Conservation (phyloP, 2,797 vertebrate genomes). For the Falco columbarius region DNA sequence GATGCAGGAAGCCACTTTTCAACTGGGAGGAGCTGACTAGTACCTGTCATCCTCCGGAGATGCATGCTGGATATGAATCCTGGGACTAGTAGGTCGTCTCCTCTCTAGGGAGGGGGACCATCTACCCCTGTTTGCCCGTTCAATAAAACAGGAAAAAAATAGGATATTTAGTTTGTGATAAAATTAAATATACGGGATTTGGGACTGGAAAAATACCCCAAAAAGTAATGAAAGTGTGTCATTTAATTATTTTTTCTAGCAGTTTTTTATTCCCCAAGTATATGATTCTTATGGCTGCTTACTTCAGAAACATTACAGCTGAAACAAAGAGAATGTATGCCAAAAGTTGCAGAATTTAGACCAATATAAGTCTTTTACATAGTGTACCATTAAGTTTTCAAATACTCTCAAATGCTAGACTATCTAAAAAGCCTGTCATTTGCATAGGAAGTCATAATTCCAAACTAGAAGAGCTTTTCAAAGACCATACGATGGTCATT, state of each 20-base stretch:
- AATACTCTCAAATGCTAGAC: not conserved
- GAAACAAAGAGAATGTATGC: not conserved
- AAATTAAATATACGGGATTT: conserved; percentile 64
- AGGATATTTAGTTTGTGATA: conserved; percentile 77
- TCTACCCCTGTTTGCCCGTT: conserved; percentile 83
- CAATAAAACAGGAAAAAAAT: conserved; percentile 83
- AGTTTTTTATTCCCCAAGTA: not conserved
- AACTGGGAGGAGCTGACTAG: conserved; percentile 77
- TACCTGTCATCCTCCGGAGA: conserved; percentile 99
- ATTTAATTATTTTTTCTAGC: not conserved
- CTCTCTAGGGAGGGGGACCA: conserved; percentile 93
- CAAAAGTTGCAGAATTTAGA: not conserved
- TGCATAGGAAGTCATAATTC: not conserved
- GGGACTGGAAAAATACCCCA: conserved; percentile 75
- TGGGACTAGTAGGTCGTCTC: conserved; percentile 94
- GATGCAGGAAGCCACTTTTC: conserved; percentile 61
- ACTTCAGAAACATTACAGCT: not conserved
- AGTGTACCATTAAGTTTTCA: not conserved
- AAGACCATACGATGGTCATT: not conserved
- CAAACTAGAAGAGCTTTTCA: not conserved
- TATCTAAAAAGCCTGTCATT: not conserved
- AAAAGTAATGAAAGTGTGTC: conserved; percentile 48
- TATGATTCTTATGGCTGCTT: not conserved
- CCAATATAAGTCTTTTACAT: not conserved
- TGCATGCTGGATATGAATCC: conserved; percentile 98